Evolutionary conservation across 1,140 invertebrate species (phyloP).

Genomic region (Eumaeus atala): DNA sequence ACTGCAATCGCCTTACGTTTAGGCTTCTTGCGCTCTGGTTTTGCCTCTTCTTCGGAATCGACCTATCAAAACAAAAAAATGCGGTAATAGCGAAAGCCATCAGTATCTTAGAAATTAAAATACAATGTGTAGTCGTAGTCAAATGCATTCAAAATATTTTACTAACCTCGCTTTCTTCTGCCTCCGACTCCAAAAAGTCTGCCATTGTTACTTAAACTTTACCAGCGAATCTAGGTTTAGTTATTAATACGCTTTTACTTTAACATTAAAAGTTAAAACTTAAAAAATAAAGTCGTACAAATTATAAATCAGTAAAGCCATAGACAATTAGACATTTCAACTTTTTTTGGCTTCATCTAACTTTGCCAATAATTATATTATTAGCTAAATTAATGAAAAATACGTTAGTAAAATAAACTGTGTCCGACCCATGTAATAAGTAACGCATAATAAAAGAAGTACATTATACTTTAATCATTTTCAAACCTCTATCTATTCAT

Average conservation of each 20-base stretch:
- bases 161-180: conserved; percentile 87
- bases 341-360: background rate
- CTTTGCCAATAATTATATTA: too few relatives aligned
- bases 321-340: conserved; percentile 7
- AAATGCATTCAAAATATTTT: conserved; percentile 28
- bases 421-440: too few relatives aligned
- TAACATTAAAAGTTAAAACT: conserved; percentile 17
- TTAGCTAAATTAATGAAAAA: too few relatives aligned
- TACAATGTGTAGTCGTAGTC: conserved; percentile 33
- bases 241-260: conserved; percentile 8
- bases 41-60: conserved; percentile 66
- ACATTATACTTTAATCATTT: too few relatives aligned
- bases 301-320: conserved; percentile 15
- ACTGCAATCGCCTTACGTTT: conserved; percentile 66
- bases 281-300: conserved; percentile 8
- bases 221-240: conserved; percentile 9
- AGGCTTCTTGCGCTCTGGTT: conserved; percentile 63
- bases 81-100: too few relatives aligned
- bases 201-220: conserved; percentile 75
- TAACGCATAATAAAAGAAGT: too few relatives aligned
- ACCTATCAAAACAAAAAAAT: conserved; percentile 37
- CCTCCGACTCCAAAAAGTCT: conserved; percentile 88
- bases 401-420: too few relatives aligned
- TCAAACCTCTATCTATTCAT: too few relatives aligned
- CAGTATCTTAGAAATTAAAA: conserved; percentile 3